Evolutionary conservation across 2,797 vertebrate species (phyloP).

Genomic region (Artibeus lituratus): DNA sequence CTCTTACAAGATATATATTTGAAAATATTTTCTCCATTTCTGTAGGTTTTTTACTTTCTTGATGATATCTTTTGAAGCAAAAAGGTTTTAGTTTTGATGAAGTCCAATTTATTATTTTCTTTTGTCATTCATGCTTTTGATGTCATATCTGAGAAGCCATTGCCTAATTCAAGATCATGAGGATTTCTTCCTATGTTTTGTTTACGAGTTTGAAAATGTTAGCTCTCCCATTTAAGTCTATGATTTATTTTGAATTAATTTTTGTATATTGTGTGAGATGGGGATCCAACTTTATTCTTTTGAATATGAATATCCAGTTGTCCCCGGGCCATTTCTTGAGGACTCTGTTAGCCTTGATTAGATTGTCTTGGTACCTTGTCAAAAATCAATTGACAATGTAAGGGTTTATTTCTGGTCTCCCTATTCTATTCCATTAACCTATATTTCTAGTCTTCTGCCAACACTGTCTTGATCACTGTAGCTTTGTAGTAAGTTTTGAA

Average conservation of each 20-base stretch:
- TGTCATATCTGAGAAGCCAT: background rate
- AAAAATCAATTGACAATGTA: background rate
- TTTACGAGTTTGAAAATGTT: background rate
- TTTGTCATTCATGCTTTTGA: background rate
- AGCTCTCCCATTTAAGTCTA: background rate
- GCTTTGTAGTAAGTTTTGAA: background rate
- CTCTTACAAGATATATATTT: background rate
- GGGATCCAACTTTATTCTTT: background rate
- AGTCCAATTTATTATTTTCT: background rate
- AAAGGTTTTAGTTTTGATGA: background rate
- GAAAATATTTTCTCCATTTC: constrained; percentile 18
- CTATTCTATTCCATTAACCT: background rate
- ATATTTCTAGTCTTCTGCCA: background rate
- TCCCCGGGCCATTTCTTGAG: background rate
- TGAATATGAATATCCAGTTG: background rate
- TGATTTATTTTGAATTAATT: background rate
- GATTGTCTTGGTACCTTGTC: background rate
- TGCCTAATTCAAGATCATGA: background rate
- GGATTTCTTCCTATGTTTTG: background rate
- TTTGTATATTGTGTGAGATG: background rate
- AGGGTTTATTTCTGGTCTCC: background rate
- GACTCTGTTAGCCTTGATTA: background rate
- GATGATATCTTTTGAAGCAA: background rate
- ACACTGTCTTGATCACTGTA: background rate
- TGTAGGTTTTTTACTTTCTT: background rate